phyloP scores from a whole-genome alignment of 2,797 vertebrate species.

The Pagetopsis macropterus region DNA sequence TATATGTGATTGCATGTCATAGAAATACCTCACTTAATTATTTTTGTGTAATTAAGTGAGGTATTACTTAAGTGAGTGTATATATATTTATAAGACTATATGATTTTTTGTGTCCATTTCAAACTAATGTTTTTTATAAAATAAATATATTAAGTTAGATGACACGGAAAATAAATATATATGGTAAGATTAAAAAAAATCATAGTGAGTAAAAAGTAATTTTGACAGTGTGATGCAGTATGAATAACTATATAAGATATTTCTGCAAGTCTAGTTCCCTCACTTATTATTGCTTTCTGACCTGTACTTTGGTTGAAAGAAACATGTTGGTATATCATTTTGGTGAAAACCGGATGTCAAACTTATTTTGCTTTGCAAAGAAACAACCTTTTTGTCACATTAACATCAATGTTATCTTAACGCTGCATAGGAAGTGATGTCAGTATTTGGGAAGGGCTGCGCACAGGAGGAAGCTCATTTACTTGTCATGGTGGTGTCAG shows the following conservation, averaged over 20 bases:
- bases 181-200: slow-evolving; percentile 12
- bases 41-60: slow-evolving; percentile 11
- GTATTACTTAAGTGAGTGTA: slow-evolving; percentile 3
- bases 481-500: background rate
- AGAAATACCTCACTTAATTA: slow-evolving; percentile 69
- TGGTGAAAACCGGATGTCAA: background rate
- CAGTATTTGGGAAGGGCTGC: slow-evolving; percentile 4
- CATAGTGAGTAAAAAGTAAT: background rate
- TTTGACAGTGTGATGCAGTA: slow-evolving; percentile 23
- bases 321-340: background rate
- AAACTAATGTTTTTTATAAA: slow-evolving; percentile 11
- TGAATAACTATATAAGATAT: background rate
- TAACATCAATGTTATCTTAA: slow-evolving; percentile 19
- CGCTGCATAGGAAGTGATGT: slow-evolving; percentile 30
- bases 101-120: slow-evolving; percentile 2
- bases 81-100: slow-evolving; percentile 45
- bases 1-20: slow-evolving; percentile 46
- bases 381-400: slow-evolving; percentile 6
- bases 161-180: slow-evolving; percentile 12
- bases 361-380: background rate
- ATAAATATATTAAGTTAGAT: slow-evolving; percentile 22
- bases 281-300: slow-evolving; percentile 4
- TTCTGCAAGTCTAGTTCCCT: background rate
- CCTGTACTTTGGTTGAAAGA: background rate
- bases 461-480: slow-evolving; percentile 1